phyloP scores from a whole-genome alignment of 2,113 vertebrate species.

The Castor canadensis region DNA sequence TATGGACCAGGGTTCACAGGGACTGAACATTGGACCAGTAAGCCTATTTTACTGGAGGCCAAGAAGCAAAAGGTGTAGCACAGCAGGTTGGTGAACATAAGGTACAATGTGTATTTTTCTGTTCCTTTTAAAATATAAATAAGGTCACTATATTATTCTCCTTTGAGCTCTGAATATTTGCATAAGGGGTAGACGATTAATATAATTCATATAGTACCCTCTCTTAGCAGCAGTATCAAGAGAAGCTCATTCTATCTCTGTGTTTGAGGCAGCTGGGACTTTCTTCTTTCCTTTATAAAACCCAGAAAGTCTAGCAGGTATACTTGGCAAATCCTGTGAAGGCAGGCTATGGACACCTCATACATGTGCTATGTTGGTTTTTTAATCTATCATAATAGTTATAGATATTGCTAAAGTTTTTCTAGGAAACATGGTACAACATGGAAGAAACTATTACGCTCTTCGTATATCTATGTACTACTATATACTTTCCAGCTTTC shows the following conservation, averaged over 20 bases:
- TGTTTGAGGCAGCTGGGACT: neutral
- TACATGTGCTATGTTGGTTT: neutral
- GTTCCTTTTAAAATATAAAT: constrained; percentile 47
- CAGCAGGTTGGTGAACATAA: neutral
- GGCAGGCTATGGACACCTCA: neutral
- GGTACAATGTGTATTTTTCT: neutral
- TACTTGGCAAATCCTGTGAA: neutral
- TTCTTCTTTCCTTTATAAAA: constrained; percentile 14
- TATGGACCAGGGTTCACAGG: constrained; percentile 35
- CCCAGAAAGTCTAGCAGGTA: neutral
- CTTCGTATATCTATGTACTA: no score
- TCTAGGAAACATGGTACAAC: neutral
- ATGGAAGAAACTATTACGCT: neutral
- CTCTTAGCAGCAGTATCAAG: constrained; percentile 21
- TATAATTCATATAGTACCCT: constrained; percentile 3
- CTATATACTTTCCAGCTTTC: neutral
- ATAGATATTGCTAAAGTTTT: neutral
- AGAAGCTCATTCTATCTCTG: constrained; percentile 27
- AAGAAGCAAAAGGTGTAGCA: constrained; percentile 1
- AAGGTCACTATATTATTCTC: constrained; percentile 54
- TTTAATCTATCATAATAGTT: neutral
- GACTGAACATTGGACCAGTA: constrained; percentile 31
- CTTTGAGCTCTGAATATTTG: constrained; percentile 45
- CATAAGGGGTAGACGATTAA: neutral
- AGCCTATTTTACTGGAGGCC: constrained; percentile 48